A percentile compares a stretch with the other conserved stretches of the same genome.
Evolutionary conservation across 92 coral and sea anemone species (phyloP).

Genomic region (Epizoanthus illoricatus): DNA sequence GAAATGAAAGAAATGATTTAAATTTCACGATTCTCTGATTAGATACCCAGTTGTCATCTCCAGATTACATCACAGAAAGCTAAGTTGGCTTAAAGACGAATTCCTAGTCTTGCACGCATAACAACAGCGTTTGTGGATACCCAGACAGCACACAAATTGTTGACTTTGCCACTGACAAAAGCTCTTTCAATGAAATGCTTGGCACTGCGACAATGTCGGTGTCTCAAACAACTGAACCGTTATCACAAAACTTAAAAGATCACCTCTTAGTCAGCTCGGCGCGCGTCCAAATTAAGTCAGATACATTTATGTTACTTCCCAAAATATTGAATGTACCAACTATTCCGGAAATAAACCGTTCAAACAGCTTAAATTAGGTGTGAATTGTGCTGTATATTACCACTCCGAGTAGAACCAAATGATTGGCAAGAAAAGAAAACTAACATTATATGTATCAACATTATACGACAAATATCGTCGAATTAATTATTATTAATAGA

Average conservation of each 20-base stretch:
- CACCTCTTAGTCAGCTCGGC: constrained; percentile 1
- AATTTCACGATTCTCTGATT: background rate
- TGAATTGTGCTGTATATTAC: background rate
- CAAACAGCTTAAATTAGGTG: background rate
- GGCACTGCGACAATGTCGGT: background rate
- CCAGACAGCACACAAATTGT: background rate
- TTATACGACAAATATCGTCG: background rate
- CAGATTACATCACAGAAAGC: background rate
- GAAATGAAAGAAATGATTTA: background rate
- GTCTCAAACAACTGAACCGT: background rate
- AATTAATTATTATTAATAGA: background rate
- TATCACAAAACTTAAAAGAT: background rate
- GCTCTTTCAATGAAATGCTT: background rate
- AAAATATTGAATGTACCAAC: background rate
- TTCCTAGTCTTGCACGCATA: background rate
- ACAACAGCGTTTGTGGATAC: background rate
- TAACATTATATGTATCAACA: too few species aligned
- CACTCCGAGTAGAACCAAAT: background rate
- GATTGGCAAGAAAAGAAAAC: too few species aligned
- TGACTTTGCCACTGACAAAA: background rate
- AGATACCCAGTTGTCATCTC: background rate
- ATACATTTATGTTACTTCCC: background rate
- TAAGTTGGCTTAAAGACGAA: background rate
- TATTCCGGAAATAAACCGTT: background rate
- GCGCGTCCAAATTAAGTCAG: constrained; percentile 1